phyloP scores from a whole-genome alignment of 1,140 invertebrate genomes.

The Brachionus plicatilis region DNA sequence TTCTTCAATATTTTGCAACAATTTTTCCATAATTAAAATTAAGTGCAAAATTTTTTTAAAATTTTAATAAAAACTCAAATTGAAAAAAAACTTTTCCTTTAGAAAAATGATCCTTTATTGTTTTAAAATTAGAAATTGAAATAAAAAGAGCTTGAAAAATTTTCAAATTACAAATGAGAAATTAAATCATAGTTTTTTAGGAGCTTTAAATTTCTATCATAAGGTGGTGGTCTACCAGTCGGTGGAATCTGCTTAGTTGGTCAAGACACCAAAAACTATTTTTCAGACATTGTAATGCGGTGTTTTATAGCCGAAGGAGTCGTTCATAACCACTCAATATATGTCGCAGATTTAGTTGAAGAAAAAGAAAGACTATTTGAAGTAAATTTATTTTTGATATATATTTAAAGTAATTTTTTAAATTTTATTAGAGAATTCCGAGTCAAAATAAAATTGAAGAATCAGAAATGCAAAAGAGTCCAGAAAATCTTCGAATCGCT shows the following conservation, averaged over 20 bases:
- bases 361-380: slow-evolving; percentile 15
- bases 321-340: background rate
- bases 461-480: background rate
- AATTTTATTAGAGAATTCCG: background rate
- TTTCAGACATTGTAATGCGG: slow-evolving; percentile 11
- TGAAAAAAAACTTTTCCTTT: background rate
- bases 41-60: no score
- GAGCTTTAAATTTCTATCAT: background rate
- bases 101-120: no score
- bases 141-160: background rate
- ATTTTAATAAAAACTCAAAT: background rate
- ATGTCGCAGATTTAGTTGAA: slow-evolving; percentile 6
- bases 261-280: slow-evolving; percentile 19
- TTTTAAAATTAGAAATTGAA: no score
- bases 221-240: slow-evolving; percentile 25
- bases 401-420: background rate
- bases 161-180: background rate
- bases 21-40: no score
- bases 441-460: slow-evolving; percentile 15
- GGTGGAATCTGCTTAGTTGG: slow-evolving; percentile 15
- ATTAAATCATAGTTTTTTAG: background rate
- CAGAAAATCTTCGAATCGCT: slow-evolving; percentile 10
- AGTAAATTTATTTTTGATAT: background rate
- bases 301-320: slow-evolving; percentile 36
- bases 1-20: no score